Percentiles rank a stretch among this genome's conserved stretches.
Conservation (phyloP, 2,113 vertebrate species). For the Rhombomys opimus region DNA sequence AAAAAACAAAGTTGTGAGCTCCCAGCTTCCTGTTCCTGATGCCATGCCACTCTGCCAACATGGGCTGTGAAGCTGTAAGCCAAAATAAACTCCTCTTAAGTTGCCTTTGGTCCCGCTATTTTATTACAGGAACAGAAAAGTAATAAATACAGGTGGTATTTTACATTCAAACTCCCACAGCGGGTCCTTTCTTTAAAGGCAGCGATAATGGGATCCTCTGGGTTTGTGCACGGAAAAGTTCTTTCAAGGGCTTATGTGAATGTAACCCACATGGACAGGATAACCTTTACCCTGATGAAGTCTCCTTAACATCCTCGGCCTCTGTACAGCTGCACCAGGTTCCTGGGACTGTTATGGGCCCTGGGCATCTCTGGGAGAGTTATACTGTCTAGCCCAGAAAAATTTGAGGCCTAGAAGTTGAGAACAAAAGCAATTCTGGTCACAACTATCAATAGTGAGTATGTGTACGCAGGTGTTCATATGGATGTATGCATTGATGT, state of each 20-base stretch:
- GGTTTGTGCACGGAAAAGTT: not conserved
- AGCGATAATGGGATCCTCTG: not conserved
- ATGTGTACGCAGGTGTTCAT: not conserved
- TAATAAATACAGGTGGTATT: not conserved
- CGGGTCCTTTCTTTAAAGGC: not conserved
- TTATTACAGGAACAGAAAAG: not conserved
- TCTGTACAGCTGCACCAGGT: not conserved
- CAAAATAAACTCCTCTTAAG: not conserved
- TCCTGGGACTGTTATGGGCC: not conserved
- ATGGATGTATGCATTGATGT: not conserved
- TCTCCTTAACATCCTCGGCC: not conserved
- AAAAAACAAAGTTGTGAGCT: not conserved
- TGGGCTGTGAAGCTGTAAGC: not conserved
- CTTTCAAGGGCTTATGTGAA: not conserved
- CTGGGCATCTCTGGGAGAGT: not conserved
- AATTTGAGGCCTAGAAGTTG: not conserved
- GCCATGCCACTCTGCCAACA: not conserved
- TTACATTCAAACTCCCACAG: not conserved
- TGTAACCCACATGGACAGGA: not conserved
- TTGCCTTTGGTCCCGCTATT: not conserved
- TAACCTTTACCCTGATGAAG: not conserved
- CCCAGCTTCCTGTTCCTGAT: not conserved
- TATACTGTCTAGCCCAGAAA: not conserved
- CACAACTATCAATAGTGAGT: not conserved
- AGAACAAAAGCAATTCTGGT: not conserved